Evolutionary conservation across 1,140 invertebrate species (phyloP), one percentile per base, ranked within the genome.

Genomic region (Hirudo medicinalis): DNA sequence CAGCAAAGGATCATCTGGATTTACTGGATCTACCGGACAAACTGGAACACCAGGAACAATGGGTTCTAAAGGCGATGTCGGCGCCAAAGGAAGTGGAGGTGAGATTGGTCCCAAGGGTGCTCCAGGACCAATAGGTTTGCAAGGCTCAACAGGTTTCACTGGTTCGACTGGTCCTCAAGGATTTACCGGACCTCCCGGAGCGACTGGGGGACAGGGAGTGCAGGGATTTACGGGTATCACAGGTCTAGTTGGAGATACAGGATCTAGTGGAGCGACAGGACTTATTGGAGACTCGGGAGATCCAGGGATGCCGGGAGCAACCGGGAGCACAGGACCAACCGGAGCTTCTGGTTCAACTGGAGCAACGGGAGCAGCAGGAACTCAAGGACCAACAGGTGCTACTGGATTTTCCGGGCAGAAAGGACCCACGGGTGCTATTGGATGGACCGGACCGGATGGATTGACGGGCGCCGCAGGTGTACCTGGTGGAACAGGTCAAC

Each of bases 341-440:
- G 69, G 69, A 54, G 13, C 53, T 13, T 20, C 32, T 49, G 69
- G 69, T 5, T 49, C 69, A 19, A 70, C 69, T 25, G 69, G 69
- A 4, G 69, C 69, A 36, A 54, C 49, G n/a, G 79, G 79, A 17
- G 75, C 66, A 2, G 74, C 76, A n/a, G 79, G 60, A 83, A 83
- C 68, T 84, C 88, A 72, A 88, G 89, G 70, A 80, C 83, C 77
- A 70, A 84, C 87, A 74, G 88, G 88, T 66, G 83, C 81, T 68
- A 86, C 90, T 79, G 91, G 91, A 87, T 85, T 83, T 74, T 76
- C 49, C 27, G 67, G 63, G 43, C 32, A 74, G 40, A 76, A 78
- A 76, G 76, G 76, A 22, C 20, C 27, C 17, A 63, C 55, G 15
- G 90, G 90, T 53, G n/a, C 43, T 53, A 9, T 17, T 36, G 73